Conservation (phyloP, 2,888 invertebrate species). For the Latheticus oryzae region DNA sequence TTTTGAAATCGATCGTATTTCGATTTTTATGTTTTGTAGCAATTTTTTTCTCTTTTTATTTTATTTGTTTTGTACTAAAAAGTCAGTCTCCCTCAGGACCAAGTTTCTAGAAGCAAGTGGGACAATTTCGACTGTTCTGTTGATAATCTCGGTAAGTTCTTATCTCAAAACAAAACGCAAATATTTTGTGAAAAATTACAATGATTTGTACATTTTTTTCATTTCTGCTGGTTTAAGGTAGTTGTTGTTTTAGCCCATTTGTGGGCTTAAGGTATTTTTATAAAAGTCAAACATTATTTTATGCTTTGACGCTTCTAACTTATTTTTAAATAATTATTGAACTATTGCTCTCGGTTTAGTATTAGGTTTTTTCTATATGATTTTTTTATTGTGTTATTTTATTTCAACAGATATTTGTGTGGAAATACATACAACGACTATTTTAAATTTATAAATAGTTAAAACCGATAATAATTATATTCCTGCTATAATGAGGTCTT, state of each 20-base stretch:
- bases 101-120: slow-evolving; percentile 79
- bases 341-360: no score
- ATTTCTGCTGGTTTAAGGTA: no score
- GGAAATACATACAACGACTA: no score
- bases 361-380: no score
- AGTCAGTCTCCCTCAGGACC: slow-evolving; percentile 63
- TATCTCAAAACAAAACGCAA: slow-evolving; percentile 16
- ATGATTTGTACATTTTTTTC: no score
- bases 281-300: slow-evolving; percentile 34
- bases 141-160: slow-evolving; percentile 84
- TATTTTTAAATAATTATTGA: no score
- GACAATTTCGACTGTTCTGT: slow-evolving; percentile 85
- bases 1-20: slow-evolving; percentile 35
- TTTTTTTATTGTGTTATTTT: no score
- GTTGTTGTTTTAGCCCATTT: slow-evolving; percentile 17
- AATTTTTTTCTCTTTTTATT: slow-evolving; percentile 44
- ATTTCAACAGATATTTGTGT: no score
- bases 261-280: neutral
- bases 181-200: no score
- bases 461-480: no score
- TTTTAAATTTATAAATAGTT: no score
- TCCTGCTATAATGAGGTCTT: no score
- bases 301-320: slow-evolving; percentile 33
- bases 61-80: slow-evolving; percentile 52
- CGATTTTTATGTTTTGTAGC: slow-evolving; percentile 29